These are phyloP conservation scores for Poecile atricapillus DNA, from an alignment of 2,113 vertebrate species.

Conservation along the genomic window DNA sequence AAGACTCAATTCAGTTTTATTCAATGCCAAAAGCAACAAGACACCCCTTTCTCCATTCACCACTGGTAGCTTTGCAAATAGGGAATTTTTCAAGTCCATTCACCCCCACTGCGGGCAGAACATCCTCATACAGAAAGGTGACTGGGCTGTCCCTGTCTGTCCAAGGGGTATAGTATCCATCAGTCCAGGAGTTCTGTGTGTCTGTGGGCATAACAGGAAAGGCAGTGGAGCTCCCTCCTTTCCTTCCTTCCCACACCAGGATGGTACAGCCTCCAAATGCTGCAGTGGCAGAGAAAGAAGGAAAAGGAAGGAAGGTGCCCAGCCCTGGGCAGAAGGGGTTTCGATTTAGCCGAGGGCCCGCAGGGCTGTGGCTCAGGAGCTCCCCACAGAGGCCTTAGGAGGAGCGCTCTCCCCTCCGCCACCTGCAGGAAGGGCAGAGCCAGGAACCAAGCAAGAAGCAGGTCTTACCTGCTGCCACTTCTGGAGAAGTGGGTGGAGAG, in stretches of 20 bases:
- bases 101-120: background rate
- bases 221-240: background rate
- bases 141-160: background rate
- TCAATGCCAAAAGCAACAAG: background rate
- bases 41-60: background rate
- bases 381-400: background rate
- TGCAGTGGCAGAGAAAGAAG: background rate
- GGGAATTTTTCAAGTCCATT: background rate
- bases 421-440: background rate
- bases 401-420: background rate
- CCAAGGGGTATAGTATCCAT: fast-evolving
- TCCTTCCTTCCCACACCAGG: too few relatives aligned
- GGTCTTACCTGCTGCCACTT: background rate
- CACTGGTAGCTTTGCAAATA: background rate
- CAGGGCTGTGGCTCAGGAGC: background rate
- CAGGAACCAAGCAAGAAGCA: background rate
- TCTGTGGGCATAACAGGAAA: background rate
- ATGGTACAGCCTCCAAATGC: background rate
- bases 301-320: background rate
- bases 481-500: fast-evolving
- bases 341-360: too few relatives aligned
- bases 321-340: background rate
- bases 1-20: background rate
- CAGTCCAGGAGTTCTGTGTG: background rate
- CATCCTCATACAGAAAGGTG: background rate